Evolutionary conservation across 2,797 vertebrate species (phyloP).

Genomic region (Acrossocheilus wenchowensis): DNA sequence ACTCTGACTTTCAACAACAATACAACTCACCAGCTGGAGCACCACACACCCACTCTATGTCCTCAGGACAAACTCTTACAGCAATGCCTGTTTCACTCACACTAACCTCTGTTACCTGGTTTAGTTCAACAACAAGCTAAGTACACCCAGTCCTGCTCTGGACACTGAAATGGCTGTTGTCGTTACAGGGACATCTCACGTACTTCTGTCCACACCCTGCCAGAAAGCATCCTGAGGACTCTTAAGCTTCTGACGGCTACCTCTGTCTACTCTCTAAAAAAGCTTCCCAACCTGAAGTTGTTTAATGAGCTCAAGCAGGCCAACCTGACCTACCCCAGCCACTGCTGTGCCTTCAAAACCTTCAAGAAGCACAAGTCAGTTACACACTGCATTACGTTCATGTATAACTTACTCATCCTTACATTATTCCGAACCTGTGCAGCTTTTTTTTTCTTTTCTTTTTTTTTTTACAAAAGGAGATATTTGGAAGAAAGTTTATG

Average conservation of each 20-base stretch:
- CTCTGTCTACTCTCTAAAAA: slow-evolving; percentile 84
- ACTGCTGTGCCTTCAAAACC: slow-evolving; percentile 91
- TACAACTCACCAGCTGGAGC: slow-evolving; percentile 54
- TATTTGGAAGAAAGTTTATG: neutral
- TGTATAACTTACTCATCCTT: neutral
- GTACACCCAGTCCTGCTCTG: neutral
- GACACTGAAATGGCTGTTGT: slow-evolving; percentile 47
- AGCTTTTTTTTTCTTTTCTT: neutral
- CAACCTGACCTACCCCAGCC: slow-evolving; percentile 91
- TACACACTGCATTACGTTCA: neutral
- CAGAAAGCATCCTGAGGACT: slow-evolving; percentile 82
- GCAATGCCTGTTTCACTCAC: slow-evolving; percentile 4
- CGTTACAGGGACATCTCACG: slow-evolving; percentile 88
- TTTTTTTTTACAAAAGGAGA: neutral
- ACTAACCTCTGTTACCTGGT: slow-evolving; percentile 2
- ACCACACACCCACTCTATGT: slow-evolving; percentile 35
- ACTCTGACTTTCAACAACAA: slow-evolving; percentile 58
- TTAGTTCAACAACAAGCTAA: neutral
- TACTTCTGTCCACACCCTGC: slow-evolving; percentile 86
- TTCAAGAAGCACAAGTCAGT: slow-evolving; percentile 73
- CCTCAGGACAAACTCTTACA: slow-evolving; percentile 8
- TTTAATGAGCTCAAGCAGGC: slow-evolving; percentile 84
- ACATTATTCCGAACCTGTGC: neutral
- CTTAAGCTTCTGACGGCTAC: slow-evolving; percentile 85
- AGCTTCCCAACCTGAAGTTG: slow-evolving; percentile 83